These are phyloP conservation scores for Ascidia mentula DNA, from an alignment of 23 tunicate genomes.

Conservation along the genomic window DNA sequence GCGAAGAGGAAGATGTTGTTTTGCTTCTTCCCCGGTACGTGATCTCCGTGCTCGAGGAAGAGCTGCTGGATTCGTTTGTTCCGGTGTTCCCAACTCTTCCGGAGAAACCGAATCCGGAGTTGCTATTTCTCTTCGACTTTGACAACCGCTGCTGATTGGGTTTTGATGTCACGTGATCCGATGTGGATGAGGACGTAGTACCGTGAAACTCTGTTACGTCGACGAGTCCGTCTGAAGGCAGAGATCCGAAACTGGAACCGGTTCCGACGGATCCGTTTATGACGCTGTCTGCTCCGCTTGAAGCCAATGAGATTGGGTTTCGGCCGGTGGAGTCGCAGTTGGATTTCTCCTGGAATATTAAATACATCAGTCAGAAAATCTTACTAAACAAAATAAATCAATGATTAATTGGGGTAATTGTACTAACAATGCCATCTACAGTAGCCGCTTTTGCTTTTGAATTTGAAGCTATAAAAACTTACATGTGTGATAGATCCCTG, in stretches of 20 bases:
- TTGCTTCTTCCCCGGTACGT: slow-evolving; percentile 13
- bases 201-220: slow-evolving; percentile 39
- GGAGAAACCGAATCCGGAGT: slow-evolving; percentile 20
- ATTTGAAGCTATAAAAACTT: no score
- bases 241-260: slow-evolving; percentile 56
- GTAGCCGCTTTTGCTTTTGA: no score
- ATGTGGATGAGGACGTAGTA: slow-evolving; percentile 21
- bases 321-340: background rate
- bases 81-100: slow-evolving; percentile 1
- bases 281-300: slow-evolving; percentile 31
- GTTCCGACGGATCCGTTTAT: slow-evolving; percentile 31
- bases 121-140: slow-evolving; percentile 26
- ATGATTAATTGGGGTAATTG: no score
- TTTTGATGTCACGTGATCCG: slow-evolving; percentile 10
- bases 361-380: no score
- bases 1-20: background rate
- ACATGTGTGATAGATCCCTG: slow-evolving; percentile 5
- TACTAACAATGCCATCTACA: no score
- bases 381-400: no score
- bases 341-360: background rate
- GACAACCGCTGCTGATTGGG: slow-evolving; percentile 15
- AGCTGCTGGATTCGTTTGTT: slow-evolving; percentile 16
- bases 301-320: background rate
- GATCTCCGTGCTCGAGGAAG: slow-evolving; percentile 20
- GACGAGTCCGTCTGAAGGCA: slow-evolving; percentile 42